Conservation (phyloP, 2,797 vertebrate species). For the Myotis vivesi region DNA sequence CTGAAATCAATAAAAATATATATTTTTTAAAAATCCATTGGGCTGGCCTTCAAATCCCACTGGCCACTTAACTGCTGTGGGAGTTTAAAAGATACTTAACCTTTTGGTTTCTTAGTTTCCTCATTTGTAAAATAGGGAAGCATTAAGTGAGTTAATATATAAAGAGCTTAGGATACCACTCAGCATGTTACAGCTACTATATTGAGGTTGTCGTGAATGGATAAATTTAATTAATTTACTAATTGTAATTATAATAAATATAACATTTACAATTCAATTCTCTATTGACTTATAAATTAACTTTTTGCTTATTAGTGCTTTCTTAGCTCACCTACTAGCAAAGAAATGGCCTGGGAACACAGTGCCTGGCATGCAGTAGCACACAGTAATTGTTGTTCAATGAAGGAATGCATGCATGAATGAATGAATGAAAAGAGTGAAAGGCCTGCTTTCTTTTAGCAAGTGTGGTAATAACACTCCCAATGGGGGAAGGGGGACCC, state of each 20-base stretch:
- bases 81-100: background rate
- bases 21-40: too few species aligned
- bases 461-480: background rate
- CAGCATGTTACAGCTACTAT: background rate
- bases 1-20: too few species aligned
- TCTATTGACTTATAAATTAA: background rate
- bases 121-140: fast-evolving
- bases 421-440: background rate
- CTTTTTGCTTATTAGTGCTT: background rate
- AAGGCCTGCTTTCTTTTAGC: background rate
- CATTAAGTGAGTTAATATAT: background rate
- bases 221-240: background rate
- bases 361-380: background rate
- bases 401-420: background rate
- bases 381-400: background rate
- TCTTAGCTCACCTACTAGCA: background rate
- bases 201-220: background rate
- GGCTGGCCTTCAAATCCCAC: fast-evolving
- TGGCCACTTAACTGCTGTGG: fast-evolving
- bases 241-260: background rate
- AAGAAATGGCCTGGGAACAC: background rate
- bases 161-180: background rate
- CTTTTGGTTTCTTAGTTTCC: background rate
- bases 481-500: too few species aligned
- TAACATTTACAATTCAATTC: background rate